Evolutionary conservation across 2,113 vertebrate genomes (phyloP).

Genomic region (Casuarius casuarius): DNA sequence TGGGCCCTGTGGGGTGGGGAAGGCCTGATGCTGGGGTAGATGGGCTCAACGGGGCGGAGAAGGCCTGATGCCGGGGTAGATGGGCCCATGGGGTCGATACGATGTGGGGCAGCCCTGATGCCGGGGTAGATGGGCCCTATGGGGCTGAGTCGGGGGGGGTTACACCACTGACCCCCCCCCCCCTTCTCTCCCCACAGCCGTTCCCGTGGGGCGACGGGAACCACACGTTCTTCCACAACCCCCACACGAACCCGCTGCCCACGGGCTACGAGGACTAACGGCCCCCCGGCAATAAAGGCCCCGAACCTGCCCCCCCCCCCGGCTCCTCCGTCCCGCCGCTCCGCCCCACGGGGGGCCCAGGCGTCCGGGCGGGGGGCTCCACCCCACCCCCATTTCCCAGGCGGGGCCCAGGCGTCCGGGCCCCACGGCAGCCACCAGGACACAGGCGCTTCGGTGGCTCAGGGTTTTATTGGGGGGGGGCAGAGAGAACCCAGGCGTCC

Average conservation of each 20-base stretch:
- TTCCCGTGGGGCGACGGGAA: constrained; percentile 92
- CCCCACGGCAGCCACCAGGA: too few species aligned
- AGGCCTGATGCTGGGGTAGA: neutral
- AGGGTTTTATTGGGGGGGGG: too few species aligned
- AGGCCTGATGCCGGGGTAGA: neutral
- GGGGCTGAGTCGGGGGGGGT: too few species aligned
- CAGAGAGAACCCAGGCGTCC: too few species aligned
- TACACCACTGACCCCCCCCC: neutral
- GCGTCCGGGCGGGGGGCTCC: too few species aligned
- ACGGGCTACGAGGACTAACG: constrained; percentile 80
- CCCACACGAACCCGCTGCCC: constrained; percentile 84
- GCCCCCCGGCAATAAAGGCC: neutral
- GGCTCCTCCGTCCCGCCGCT: neutral
- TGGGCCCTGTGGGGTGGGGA: neutral
- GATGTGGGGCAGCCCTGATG: neutral
- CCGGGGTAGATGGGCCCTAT: too few species aligned
- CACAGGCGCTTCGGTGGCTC: too few species aligned
- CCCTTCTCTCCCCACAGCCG: constrained; percentile 69
- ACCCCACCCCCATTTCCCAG: too few species aligned
- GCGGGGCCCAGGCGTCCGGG: too few species aligned
- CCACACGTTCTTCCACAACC: constrained; percentile 88
- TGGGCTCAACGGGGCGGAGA: too few species aligned
- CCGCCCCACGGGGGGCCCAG: neutral
- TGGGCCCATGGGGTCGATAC: neutral
- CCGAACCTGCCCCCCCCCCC: neutral